Base-by-base conservation (phyloP, 2,113 vertebrate genomes). In the Poicephalus meyeri region DNA sequence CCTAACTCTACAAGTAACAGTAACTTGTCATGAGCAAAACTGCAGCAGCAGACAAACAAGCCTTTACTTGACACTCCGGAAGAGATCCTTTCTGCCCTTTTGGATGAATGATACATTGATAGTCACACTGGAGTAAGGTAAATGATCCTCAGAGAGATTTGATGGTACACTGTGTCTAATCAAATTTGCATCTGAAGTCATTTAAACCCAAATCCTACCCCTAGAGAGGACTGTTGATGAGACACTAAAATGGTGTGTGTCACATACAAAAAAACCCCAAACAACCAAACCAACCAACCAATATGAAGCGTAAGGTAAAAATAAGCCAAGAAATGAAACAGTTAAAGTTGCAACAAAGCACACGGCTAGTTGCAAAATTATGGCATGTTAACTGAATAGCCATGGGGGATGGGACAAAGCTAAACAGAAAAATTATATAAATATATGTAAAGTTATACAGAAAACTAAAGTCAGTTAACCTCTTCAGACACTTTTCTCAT, bases 361-460 rank as follows among this genome's bases (percentile, higher is more conserved):
- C 28, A 2, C 3, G 33, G 66, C 42, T 52, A 80, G 20, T 39
- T 96, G 72, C 53, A 95, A 91, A 88, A 88, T 88, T 70, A 63
- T 39, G 7, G 8, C 16, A 37, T 1, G 5, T 42, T 78, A 93
- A 80, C 42, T 35, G 58, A 94, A 80, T 4, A 77, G n/a, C 18
- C 0, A 0, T 4, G 20, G 6, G 7, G 3, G 24, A 58, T 35
- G 4, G 3, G 1, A 0, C 4, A 18, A 31, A 21, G 0, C 0
- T 3, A 70, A 31, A 13, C 11, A 28, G 28, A 50, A 47, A 70
- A 42, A 47, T 25, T 28, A 61, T 3, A 52, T 19, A 61, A 65
- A 61, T 31, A 53, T 14, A 76, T 12, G 31, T 12, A 72, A 9
- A 41, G 21, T 6, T 60, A 44, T 10, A 69, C 7, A 86, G 6